Evolutionary conservation across 2,113 vertebrate species (phyloP).

Genomic region (Hucho hucho): DNA sequence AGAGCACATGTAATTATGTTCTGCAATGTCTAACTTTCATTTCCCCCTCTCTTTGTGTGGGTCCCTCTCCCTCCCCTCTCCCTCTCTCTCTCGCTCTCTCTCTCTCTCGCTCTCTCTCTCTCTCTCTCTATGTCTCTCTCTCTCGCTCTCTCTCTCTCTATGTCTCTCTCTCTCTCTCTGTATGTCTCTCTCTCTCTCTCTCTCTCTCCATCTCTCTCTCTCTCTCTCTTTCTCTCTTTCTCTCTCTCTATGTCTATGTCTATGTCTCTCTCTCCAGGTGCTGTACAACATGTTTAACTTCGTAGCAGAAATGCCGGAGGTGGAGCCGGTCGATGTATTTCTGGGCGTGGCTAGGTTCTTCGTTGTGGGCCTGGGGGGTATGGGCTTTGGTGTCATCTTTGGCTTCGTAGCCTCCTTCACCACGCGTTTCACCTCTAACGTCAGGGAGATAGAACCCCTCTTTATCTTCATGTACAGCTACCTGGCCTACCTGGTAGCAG

Average conservation of each 20-base stretch:
- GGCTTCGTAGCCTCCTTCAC: conserved; percentile 95
- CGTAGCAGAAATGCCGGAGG: conserved; percentile 87
- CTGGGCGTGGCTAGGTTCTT: conserved; percentile 90
- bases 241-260: neutral
- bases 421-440: conserved; percentile 92
- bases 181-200: no score
- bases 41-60: no score
- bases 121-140: no score
- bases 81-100: no score
- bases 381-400: conserved; percentile 87
- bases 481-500: conserved; percentile 92
- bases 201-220: no score
- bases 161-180: no score
- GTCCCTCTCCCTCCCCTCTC: no score
- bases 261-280: conserved; percentile 74
- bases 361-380: conserved; percentile 88
- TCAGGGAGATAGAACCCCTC: conserved; percentile 93
- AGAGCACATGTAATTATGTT: no score
- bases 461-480: conserved; percentile 99
- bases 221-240: neutral
- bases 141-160: no score
- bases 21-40: no score
- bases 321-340: conserved; percentile 87
- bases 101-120: no score
- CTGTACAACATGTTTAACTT: conserved; percentile 96